Evolutionary conservation across 2,888 invertebrate genomes (phyloP).

Genomic region (Tetranychus piercei): DNA sequence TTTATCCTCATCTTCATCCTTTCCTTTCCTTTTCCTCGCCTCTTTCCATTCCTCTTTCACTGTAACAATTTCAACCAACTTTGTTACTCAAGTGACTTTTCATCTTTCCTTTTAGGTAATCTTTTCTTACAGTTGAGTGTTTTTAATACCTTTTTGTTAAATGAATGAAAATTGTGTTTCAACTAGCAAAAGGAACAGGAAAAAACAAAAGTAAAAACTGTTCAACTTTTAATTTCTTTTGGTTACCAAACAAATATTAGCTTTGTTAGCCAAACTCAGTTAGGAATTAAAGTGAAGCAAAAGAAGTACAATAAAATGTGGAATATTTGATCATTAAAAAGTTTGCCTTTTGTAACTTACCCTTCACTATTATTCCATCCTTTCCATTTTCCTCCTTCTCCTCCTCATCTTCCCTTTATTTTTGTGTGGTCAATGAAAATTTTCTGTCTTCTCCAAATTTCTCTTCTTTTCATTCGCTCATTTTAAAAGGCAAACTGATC

Average conservation of each 20-base stretch:
- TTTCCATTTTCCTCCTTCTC: no score
- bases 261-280: background rate
- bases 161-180: background rate
- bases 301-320: background rate
- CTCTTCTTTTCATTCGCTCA: no score
- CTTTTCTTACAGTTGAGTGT: background rate
- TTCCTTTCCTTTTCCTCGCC: no score
- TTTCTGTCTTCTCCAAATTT: no score
- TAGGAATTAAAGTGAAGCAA: background rate
- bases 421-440: no score
- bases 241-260: background rate
- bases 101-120: background rate
- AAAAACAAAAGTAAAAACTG: background rate
- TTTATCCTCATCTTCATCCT: conserved; percentile 3
- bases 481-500: no score
- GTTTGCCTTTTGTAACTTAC: no score
- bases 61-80: background rate
- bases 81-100: background rate
- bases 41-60: background rate
- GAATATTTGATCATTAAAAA: no score
- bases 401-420: no score
- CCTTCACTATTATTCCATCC: no score
- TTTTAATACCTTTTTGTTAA: background rate
- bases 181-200: background rate
- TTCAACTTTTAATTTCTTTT: background rate